Percentiles rank a stretch among this genome's conserved stretches.
Evolutionary conservation across 2,113 vertebrate species (phyloP).

Genomic region (Chunga burmeisteri): DNA sequence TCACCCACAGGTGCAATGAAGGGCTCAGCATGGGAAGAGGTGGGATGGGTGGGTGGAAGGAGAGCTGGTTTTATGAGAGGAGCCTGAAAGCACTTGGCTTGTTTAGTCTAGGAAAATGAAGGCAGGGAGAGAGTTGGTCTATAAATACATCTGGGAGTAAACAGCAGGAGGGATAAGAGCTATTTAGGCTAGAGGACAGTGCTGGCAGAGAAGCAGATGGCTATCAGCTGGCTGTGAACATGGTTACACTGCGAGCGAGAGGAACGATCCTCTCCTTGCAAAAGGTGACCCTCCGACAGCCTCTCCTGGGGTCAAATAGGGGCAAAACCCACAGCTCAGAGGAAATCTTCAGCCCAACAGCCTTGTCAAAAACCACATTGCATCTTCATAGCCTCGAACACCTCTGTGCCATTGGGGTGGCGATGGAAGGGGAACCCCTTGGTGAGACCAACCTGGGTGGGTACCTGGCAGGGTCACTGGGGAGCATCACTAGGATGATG

Average conservation of each 20-base stretch:
- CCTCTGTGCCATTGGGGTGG: rapidly evolving
- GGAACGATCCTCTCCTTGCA: neutral
- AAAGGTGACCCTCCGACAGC: neutral
- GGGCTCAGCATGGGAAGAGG: neutral
- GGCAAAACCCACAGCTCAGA: neutral
- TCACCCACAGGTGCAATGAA: rapidly evolving
- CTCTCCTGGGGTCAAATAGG: neutral
- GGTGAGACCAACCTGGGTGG: neutral
- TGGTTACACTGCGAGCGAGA: rapidly evolving
- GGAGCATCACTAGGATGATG: neutral
- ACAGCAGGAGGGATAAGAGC: constrained; percentile 42
- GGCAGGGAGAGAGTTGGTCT: neutral
- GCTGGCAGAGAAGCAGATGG: constrained; percentile 56
- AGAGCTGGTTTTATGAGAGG: neutral
- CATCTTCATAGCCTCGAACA: no score
- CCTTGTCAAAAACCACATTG: rapidly evolving
- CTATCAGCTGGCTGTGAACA: constrained; percentile 49
- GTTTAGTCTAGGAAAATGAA: constrained; percentile 64
- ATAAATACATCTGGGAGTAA: constrained; percentile 63
- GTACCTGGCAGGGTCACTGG: neutral
- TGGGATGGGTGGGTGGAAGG: neutral
- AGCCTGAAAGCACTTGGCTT: neutral
- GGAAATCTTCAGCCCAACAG: rapidly evolving
- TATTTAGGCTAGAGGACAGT: constrained; percentile 43
- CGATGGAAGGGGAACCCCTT: rapidly evolving